These are phyloP conservation scores for Alouatta palliata DNA, from an alignment of 2,113 vertebrate genomes.

Conservation along the genomic window DNA sequence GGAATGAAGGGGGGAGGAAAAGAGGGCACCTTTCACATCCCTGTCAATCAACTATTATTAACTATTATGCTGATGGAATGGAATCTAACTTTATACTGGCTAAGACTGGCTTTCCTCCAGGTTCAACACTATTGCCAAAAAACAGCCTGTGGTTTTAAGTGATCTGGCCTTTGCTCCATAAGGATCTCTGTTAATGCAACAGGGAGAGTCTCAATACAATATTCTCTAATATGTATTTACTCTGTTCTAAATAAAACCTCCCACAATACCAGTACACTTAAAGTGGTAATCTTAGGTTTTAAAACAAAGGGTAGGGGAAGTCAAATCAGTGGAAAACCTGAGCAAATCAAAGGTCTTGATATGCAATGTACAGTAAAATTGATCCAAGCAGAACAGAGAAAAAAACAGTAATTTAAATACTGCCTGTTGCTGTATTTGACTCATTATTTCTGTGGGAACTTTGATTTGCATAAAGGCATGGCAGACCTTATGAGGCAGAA, in stretches of 20 bases:
- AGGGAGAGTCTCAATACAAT: neutral
- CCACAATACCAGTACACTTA: neutral
- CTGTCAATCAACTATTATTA: slow-evolving; percentile 76
- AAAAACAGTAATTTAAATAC: neutral
- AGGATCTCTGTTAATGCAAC: slow-evolving; percentile 46
- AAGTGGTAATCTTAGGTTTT: slow-evolving; percentile 1
- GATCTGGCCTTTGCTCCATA: slow-evolving; percentile 63
- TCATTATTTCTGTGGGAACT: slow-evolving; percentile 60
- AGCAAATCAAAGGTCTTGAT: slow-evolving; percentile 47
- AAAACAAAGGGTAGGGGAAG: slow-evolving; percentile 7
- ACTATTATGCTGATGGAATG: slow-evolving; percentile 73
- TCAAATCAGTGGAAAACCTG: slow-evolving; percentile 46
- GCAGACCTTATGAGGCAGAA: neutral
- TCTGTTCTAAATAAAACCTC: neutral
- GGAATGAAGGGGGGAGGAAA: neutral
- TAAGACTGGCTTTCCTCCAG: slow-evolving; percentile 65
- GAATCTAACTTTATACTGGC: slow-evolving; percentile 71
- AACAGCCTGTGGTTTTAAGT: slow-evolving; percentile 70
- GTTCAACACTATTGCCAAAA: slow-evolving; percentile 57
- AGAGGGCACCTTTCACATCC: slow-evolving; percentile 62
- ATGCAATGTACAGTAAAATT: neutral
- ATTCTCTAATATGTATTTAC: neutral
- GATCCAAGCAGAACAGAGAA: neutral
- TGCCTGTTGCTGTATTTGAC: neutral
- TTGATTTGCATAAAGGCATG: slow-evolving; percentile 42